A percentile compares a stretch with the other conserved stretches of the same genome.
phyloP scores from a whole-genome alignment of 2,797 vertebrate species.

The Poeciliopsis presidionis region DNA sequence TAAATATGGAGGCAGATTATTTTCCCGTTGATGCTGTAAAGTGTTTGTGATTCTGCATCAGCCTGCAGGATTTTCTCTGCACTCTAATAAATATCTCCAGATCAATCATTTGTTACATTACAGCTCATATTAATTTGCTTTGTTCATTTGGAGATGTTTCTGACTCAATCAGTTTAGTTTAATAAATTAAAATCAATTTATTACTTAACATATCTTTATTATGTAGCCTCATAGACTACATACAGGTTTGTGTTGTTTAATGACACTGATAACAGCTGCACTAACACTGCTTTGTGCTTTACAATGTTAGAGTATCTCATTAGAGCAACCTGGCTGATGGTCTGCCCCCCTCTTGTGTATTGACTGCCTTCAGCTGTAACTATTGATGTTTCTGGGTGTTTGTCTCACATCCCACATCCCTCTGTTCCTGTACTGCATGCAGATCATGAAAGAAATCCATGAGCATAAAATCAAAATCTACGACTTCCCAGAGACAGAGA shows the following conservation, averaged over 20 bases:
- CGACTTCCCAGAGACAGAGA: constrained; percentile 95
- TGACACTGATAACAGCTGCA: too few relatives aligned
- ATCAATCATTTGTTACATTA: background rate
- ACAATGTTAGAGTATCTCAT: too few relatives aligned
- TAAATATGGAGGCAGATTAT: background rate
- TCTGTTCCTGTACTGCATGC: background rate
- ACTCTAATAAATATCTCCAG: background rate
- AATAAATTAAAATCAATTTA: too few relatives aligned
- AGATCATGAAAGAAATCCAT: constrained; percentile 98
- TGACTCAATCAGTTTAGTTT: too few relatives aligned
- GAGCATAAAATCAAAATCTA: constrained; percentile 99
- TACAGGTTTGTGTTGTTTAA: background rate
- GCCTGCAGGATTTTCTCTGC: background rate
- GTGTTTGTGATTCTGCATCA: background rate
- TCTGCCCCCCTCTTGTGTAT: background rate
- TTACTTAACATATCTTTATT: background rate
- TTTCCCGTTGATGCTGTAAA: background rate
- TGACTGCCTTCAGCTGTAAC: background rate
- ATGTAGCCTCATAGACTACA: background rate
- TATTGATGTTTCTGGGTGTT: constrained; percentile 13
- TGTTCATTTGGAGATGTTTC: background rate
- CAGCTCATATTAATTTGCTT: background rate
- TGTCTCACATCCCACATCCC: constrained; percentile 2
- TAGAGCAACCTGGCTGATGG: too few relatives aligned
- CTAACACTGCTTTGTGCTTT: too few relatives aligned